A percentile compares a stretch with the other conserved stretches of the same genome.
Evolutionary conservation across 2,888 invertebrate genomes (phyloP).

Genomic region (Aphidius colemani): DNA sequence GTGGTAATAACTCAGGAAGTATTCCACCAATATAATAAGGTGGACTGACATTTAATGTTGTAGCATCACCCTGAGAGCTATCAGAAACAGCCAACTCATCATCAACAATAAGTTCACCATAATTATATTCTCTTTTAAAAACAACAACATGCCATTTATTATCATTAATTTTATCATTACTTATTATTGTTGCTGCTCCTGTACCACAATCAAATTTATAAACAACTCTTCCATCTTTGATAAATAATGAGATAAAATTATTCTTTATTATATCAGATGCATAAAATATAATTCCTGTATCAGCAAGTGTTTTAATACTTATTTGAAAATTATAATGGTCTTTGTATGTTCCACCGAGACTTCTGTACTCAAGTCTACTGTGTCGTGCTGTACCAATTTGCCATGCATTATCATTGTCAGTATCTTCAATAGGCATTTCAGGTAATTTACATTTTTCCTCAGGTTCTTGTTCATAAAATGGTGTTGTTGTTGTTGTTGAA

Average conservation of each 20-base stretch:
- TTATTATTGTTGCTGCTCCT: slow-evolving; percentile 66
- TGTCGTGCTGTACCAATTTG: slow-evolving; percentile 71
- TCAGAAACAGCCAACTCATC: slow-evolving; percentile 64
- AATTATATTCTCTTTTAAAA: slow-evolving; percentile 68
- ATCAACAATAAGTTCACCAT: slow-evolving; percentile 73
- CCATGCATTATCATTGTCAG: slow-evolving; percentile 65
- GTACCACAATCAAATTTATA: slow-evolving; percentile 71
- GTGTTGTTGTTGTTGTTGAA: slow-evolving; percentile 42
- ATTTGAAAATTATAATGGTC: slow-evolving; percentile 77
- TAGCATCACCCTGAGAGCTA: slow-evolving; percentile 61
- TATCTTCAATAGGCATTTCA: slow-evolving; percentile 62
- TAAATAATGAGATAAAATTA: slow-evolving; percentile 76
- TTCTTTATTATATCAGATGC: slow-evolving; percentile 66
- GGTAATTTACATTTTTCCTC: slow-evolving; percentile 62
- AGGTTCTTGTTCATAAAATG: slow-evolving; percentile 22
- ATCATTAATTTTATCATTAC: slow-evolving; percentile 69
- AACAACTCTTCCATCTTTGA: slow-evolving; percentile 74
- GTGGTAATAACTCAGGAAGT: slow-evolving; percentile 60
- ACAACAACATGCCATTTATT: slow-evolving; percentile 79
- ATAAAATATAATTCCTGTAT: slow-evolving; percentile 85
- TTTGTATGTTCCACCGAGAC: slow-evolving; percentile 64
- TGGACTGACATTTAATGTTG: slow-evolving; percentile 67
- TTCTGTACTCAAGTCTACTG: slow-evolving; percentile 75
- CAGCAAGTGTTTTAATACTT: slow-evolving; percentile 75
- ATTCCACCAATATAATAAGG: slow-evolving; percentile 86